Conservation (phyloP, 2,888 invertebrate genomes). For the Tetragnatha montana region DNA sequence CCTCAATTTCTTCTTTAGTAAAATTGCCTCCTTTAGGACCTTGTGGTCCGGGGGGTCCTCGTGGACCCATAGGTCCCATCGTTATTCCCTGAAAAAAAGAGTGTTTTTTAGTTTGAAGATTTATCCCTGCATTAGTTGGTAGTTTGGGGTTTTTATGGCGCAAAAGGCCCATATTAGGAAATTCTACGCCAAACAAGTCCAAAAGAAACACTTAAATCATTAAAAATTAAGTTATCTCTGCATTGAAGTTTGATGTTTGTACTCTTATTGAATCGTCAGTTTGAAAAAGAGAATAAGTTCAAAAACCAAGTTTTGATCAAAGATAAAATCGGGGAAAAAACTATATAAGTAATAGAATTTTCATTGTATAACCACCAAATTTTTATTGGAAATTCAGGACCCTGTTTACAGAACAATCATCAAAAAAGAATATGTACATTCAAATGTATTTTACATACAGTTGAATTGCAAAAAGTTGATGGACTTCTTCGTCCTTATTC, state of each 20-base stretch:
- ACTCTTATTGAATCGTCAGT: neutral
- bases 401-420: too few species aligned
- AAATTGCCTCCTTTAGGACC: conserved; percentile 75
- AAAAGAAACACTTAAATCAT: neutral
- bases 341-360: too few species aligned
- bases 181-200: neutral
- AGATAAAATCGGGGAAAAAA: too few species aligned
- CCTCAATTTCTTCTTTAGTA: conserved; percentile 74
- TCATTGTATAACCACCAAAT: too few species aligned
- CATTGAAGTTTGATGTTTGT: neutral
- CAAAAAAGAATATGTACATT: too few species aligned
- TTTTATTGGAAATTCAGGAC: too few species aligned
- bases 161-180: too few species aligned
- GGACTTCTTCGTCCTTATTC: too few species aligned
- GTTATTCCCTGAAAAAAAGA: conserved; percentile 72
- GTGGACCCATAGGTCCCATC: conserved; percentile 74
- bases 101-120: neutral
- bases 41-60: conserved; percentile 75
- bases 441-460: too few species aligned
- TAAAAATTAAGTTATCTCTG: neutral
- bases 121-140: neutral
- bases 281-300: neutral
- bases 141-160: too few species aligned
- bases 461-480: too few species aligned
- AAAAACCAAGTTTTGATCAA: too few species aligned